Base-by-base conservation (phyloP, 2,888 invertebrate species). In the Meliscaeva auricollis region DNA sequence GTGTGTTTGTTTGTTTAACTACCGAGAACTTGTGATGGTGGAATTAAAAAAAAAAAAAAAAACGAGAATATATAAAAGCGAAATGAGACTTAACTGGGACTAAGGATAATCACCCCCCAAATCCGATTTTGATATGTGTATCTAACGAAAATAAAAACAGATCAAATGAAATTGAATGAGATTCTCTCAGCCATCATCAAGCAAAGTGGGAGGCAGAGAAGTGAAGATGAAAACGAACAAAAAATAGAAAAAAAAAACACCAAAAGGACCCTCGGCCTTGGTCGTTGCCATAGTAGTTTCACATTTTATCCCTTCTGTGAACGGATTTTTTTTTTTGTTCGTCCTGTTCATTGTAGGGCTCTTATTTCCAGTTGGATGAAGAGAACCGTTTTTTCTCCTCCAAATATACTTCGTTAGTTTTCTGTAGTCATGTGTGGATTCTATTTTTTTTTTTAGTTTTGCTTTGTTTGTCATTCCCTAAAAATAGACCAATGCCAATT, bases 81-180 rank as follows among this genome's bases (percentile, higher is more conserved):
- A 38, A 72, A 78, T 75, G 52, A 80, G 75, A 76, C 84, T 84
- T 84, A 84, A 84, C 75, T 80, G 46, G 83, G 83, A 74, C 74
- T 75, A 80, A 48, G 80, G 80, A 80, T 84, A 84, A 84, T 84
- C 84, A 84, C 80, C 84, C 44, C 80, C 80, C 38, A 80, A 84
- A 84, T 80, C 84, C 84, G 84, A 84, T 84, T 80, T 84, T 84
- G 80, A 84, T 84, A 80, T 84, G 80, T 84, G 80, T 80, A 68
- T 80, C 75, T 75, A 80, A 76, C 54, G 84, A 80, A 84, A 80
- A 84, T 84, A 80, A 80, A 84, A 84, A 76, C 84, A 84, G 80
- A 80, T 80, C 72, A 84, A 76, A 80, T 80, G 75, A 84, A 84
- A 84, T 84, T 84, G 75, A 80, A 84, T 84, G 72, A 68, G 79